These are phyloP conservation scores for Eudyptes chrysolophus DNA, from an alignment of 2,113 vertebrate genomes.

Conservation along the genomic window DNA sequence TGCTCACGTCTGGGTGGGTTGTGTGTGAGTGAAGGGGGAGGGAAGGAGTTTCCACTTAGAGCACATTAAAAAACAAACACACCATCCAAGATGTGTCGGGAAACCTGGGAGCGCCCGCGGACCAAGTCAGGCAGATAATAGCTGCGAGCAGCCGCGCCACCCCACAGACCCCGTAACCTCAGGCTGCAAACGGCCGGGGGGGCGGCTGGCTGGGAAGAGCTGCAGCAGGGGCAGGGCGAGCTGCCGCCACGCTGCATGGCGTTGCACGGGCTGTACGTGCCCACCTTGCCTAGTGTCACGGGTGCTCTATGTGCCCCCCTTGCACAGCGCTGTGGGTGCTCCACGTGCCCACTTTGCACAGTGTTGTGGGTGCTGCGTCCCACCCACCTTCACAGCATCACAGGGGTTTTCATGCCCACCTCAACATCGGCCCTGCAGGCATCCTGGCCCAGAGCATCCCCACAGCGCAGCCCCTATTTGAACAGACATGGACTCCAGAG, in stretches of 20 bases:
- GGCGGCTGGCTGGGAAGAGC: no score
- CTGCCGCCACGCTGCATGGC: accelerated
- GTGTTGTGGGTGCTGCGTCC: background rate
- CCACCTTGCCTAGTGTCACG: background rate
- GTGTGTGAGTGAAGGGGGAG: background rate
- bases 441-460: background rate
- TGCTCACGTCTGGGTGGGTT: background rate
- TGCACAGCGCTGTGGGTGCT: background rate
- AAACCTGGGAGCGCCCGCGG: background rate
- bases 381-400: background rate
- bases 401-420: background rate
- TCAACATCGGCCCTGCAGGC: accelerated
- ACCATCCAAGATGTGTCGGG: background rate
- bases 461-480: accelerated
- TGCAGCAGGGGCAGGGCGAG: accelerated
- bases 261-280: accelerated
- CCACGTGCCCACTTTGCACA: background rate
- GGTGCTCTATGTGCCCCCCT: background rate
- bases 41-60: background rate
- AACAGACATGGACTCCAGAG: background rate
- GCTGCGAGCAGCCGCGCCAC: accelerated
- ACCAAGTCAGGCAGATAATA: background rate
- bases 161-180: background rate
- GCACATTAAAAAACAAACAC: background rate
- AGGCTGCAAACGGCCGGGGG: accelerated